Base-by-base conservation (phyloP, 2,113 vertebrate species). In the Speoplatyrhinus poulsoni region DNA sequence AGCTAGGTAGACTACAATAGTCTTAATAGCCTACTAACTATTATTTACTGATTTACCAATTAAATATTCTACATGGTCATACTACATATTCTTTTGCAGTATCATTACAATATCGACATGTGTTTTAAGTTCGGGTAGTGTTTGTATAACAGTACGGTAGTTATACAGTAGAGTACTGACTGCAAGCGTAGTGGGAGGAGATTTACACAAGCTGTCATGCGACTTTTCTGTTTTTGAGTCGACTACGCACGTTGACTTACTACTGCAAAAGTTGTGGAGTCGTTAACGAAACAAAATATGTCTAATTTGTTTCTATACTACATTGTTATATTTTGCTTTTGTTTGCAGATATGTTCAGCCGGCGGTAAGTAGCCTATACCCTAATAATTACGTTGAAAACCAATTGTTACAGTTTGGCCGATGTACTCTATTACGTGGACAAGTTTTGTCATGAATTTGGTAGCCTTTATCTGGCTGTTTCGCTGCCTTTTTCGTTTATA, bases 291-390 rank as follows among this genome's bases (percentile, higher is more conserved):
- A 62, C 70, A 0, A 1, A n/a, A 2, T 13, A 6, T 16, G 10
- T 49, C 12, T 11, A 33, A 19, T 4, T 59, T 77, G 1, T 3
- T 76, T n/a, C 4, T 79, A 0, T 60, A 64, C 19, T 41, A 58
- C 0, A 47, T 76, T 0, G 57, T 85, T 0, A 32, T 81, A 13
- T 4, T 88, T 67, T 74, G 49, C n/a, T 1, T 60, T 0, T 74
- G 65, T 4, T 65, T 65, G 17, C 76, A 36, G 54, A 1, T 58
- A 12, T 32, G 10, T 69, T 1, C 61, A 57, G 33, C 81, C 0
- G 85, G 78, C 80, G 88, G 89, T 90, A 63, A 82, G 85, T 50
- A 5, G 3, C 26, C 26, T 26, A 26, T 26, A 26, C 26, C 26
- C 26, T 3, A 26, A 26, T 3, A 41, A 8, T 8, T 41, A 41